These are phyloP conservation scores for Nerophis lumbriciformis DNA, from an alignment of 2,113 vertebrate genomes.

Conservation along the genomic window DNA sequence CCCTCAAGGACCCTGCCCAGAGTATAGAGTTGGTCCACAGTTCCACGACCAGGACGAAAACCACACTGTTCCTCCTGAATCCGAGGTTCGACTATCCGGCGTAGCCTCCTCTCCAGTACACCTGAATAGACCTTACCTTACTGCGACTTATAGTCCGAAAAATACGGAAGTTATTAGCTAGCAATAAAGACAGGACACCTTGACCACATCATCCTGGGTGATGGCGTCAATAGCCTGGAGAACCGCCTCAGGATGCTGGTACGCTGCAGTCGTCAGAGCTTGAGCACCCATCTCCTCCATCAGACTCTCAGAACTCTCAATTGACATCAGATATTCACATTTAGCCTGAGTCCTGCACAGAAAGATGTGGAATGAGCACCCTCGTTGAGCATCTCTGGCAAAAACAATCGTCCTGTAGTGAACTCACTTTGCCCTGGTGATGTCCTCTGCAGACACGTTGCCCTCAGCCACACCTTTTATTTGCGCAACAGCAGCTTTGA, in stretches of 20 bases:
- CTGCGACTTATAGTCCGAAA: too few species aligned
- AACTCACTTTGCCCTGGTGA: slow-evolving; percentile 84
- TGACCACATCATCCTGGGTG: slow-evolving; percentile 71
- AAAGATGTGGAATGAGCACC: background rate
- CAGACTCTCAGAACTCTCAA: slow-evolving; percentile 77
- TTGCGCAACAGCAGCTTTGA: slow-evolving; percentile 81
- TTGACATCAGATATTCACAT: slow-evolving; percentile 80
- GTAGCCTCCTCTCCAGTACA: too few species aligned
- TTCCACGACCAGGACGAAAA: too few species aligned
- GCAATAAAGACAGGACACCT: slow-evolving; percentile 54
- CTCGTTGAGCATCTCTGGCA: background rate
- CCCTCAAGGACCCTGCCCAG: too few species aligned
- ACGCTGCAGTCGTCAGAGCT: slow-evolving; percentile 70
- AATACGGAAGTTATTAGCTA: background rate
- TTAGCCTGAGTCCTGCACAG: slow-evolving; percentile 80
- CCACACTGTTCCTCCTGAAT: too few species aligned
- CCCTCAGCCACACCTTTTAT: slow-evolving; percentile 79
- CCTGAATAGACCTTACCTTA: too few species aligned
- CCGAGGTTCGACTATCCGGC: too few species aligned
- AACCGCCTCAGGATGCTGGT: slow-evolving; percentile 65
- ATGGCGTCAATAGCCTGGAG: slow-evolving; percentile 79
- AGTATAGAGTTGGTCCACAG: too few species aligned
- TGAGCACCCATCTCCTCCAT: slow-evolving; percentile 86
- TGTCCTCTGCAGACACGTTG: slow-evolving; percentile 70
- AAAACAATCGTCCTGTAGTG: background rate